Base-by-base conservation (phyloP, 2,797 vertebrate genomes). In the Choloepus didactylus region DNA sequence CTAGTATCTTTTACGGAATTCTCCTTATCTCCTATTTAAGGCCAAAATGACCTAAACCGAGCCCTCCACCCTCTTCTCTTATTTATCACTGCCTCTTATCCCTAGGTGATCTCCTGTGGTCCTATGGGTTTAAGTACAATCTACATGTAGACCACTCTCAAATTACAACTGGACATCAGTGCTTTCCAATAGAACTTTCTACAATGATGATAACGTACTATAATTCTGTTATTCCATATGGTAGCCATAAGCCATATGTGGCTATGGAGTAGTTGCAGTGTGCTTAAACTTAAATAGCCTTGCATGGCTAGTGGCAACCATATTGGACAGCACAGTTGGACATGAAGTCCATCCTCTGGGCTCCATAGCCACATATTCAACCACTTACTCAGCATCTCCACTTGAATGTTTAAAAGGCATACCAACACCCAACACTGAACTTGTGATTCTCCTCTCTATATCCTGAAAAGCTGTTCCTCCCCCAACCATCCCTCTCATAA, bases 301-400 rank as follows among this genome's bases (percentile, higher is more conserved):
- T 0, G 5, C 21, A 14, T 67, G 29, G 56, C 31, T 1, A 54
- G 31, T 5, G 69, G 77, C 56, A 16, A 10, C 60, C 25, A 31
- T 10, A 18, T 0, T 23, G 25, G 41, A 38, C 19, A 60, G 14
- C 51, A 51, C 2, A 21, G 27, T 19, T 27, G 2, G 9, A 9
- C 46, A 12, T 21, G n/a, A 94, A 19, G 16, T 29, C 64, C 18
- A 5, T 18, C 5, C 23, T 56, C 44, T 56, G 27, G 10, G 14
- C 16, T 38, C 15, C 11, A 29, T 6, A 19, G 25, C 60, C 29
- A 11, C 51, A n/a, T 0, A 14, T 27, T 23, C 19, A 23, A 14
- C 41, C 49, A 46, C 44, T 38, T 44, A 35, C 0, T 16, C 6
- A 9, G 1, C 5, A 25, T 79, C 80, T n/a, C 21, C 4, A 4